Percentiles rank a stretch among this genome's conserved stretches.
Evolutionary conservation across 2,888 invertebrate species (phyloP).

Genomic region (Flexamia atlantica): DNA sequence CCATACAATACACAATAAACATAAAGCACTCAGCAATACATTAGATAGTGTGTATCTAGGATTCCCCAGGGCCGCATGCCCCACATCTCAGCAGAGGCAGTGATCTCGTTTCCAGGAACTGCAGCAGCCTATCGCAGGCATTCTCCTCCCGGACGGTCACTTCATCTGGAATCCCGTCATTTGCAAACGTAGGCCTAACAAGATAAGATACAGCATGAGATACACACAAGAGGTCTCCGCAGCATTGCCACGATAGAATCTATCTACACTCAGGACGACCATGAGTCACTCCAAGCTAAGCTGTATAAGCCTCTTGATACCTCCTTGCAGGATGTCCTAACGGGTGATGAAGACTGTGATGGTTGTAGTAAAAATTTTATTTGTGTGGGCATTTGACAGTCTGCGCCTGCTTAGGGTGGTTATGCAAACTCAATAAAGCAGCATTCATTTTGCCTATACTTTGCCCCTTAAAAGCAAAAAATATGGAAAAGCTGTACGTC

Average conservation of each 20-base stretch:
- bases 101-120: conserved; percentile 35
- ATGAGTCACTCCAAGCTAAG: neutral
- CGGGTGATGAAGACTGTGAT: too few relatives aligned
- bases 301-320: too few relatives aligned
- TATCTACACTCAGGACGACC: conserved; percentile 7
- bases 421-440: too few relatives aligned
- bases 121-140: too few relatives aligned
- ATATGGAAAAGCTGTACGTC: too few relatives aligned
- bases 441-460: too few relatives aligned
- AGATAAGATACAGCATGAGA: conserved; percentile 42
- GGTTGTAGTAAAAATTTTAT: too few relatives aligned
- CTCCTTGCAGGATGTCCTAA: too few relatives aligned
- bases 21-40: neutral
- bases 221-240: conserved; percentile 13
- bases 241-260: conserved; percentile 29
- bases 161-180: conserved; percentile 54
- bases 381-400: too few relatives aligned
- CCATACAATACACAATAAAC: too few relatives aligned
- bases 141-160: conserved; percentile 20
- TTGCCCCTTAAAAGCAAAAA: too few relatives aligned
- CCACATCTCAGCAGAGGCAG: conserved; percentile 3
- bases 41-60: neutral
- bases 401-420: too few relatives aligned
- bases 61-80: neutral
- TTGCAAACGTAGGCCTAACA: conserved; percentile 59